Conservation (phyloP, 2,888 invertebrate genomes). For the Eristalinus sepulchralis region DNA sequence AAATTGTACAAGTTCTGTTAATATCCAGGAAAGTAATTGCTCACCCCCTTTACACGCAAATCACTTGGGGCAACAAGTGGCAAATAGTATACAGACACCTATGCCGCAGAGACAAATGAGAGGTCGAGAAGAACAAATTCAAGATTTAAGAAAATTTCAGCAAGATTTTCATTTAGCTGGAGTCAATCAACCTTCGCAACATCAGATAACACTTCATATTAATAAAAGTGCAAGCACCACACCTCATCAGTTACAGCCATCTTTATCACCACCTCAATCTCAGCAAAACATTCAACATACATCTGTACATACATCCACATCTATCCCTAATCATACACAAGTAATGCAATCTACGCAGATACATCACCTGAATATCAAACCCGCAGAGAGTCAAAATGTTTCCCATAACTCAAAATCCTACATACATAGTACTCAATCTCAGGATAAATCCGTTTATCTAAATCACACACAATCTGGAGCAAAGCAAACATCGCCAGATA, state of each 20-base stretch:
- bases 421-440: conserved; percentile 54
- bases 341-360: conserved; percentile 66
- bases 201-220: conserved; percentile 76
- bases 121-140: conserved; percentile 78
- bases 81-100: conserved; percentile 73
- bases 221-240: conserved; percentile 75
- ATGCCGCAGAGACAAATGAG: conserved; percentile 78
- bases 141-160: conserved; percentile 89
- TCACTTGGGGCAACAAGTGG: conserved; percentile 60
- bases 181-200: conserved; percentile 76
- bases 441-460: conserved; percentile 58
- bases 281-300: conserved; percentile 74
- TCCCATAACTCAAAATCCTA: conserved; percentile 57
- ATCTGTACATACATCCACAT: conserved; percentile 41
- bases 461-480: conserved; percentile 47
- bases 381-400: conserved; percentile 71
- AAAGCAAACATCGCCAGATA: conserved; percentile 58
- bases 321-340: conserved; percentile 47
- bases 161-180: conserved; percentile 88
- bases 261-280: conserved; percentile 76
- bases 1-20: conserved; percentile 48
- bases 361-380: conserved; percentile 73
- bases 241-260: conserved; percentile 77
- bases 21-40: conserved; percentile 74
- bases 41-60: conserved; percentile 77